Evolutionary conservation across 1,140 invertebrate species (phyloP).

Genomic region (Uloborus diversus): DNA sequence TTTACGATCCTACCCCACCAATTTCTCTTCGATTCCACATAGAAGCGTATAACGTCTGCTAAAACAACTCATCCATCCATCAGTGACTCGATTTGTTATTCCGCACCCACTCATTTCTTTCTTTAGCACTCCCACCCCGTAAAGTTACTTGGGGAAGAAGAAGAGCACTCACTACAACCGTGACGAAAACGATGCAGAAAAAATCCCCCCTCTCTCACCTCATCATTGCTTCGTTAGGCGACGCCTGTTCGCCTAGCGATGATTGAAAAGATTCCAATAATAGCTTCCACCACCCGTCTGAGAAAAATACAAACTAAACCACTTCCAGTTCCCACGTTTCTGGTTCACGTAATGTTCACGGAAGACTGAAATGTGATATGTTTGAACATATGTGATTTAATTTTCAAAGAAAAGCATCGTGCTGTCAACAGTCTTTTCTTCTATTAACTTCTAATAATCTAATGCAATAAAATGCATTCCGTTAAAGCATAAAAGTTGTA

Average conservation of each 20-base stretch:
- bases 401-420: not conserved
- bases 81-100: not conserved
- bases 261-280: slow-evolving; percentile 47
- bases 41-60: too few relatives aligned
- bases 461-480: too few relatives aligned
- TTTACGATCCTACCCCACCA: too few relatives aligned
- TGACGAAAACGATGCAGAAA: not conserved
- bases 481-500: too few relatives aligned
- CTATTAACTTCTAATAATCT: too few relatives aligned
- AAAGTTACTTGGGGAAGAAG: not conserved
- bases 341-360: slow-evolving; percentile 1
- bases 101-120: not conserved
- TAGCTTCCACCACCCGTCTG: slow-evolving; percentile 7
- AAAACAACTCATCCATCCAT: too few relatives aligned
- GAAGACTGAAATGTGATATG: slow-evolving; percentile 4
- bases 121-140: not conserved
- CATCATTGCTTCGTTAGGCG: slow-evolving; percentile 15
- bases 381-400: not conserved
- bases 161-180: not conserved
- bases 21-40: too few relatives aligned
- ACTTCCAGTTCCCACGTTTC: slow-evolving; percentile 2
- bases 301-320: slow-evolving; percentile 2
- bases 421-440: too few relatives aligned
- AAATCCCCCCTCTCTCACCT: not conserved
- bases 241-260: not conserved